Evolutionary conservation across 2,113 vertebrate genomes (phyloP), one percentile per base, ranked within the genome.

Genomic region (Varanus komodoensis): DNA sequence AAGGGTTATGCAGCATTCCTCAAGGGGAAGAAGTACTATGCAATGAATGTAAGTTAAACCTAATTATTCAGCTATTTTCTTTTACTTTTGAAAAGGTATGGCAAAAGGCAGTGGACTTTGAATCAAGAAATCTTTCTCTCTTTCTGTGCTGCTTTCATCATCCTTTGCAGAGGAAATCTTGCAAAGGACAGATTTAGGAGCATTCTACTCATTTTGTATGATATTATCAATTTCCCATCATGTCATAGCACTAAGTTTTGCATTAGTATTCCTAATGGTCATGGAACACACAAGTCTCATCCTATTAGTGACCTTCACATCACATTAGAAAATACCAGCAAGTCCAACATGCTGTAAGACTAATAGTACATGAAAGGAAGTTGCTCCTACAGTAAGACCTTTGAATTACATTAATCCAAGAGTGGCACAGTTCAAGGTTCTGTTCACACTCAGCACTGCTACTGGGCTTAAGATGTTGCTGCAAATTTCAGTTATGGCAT

Each of bases 271-370:
- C 87, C 2, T 89, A 88, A 89, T 5, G 2, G 34, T 84, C 87
- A 88, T 87, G 78, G 90, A 77, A 91, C 9, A 90, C 19, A 93
- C 91, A 93, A 85, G 34, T 92, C 84, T 90, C 0, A 1, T 92
- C 68, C 44, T 1, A 87, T 92, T 91, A 92, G 52, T 87, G 32
- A 81, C 74, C 88, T 87, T 94, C 91, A 91, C 74, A 92, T 92
- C 80, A 90, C 64, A 69, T 92, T 93, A 90, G 91, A 87, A 38
- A 90, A 89, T 89, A 27, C 3, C 12, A 86, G 14, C 32, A 92
- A 87, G 9, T 32, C 21, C 54, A 93, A 82, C 27, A 77, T 0
- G 21, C 14, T 90, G 1, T 2, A 88, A 86, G 34, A 77, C 68
- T 92, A 93, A 92, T 90, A 90, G 78, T 52, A 78, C 32, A 57